Conservation (phyloP, 2,888 invertebrate species). For the Pinctada fucata region DNA sequence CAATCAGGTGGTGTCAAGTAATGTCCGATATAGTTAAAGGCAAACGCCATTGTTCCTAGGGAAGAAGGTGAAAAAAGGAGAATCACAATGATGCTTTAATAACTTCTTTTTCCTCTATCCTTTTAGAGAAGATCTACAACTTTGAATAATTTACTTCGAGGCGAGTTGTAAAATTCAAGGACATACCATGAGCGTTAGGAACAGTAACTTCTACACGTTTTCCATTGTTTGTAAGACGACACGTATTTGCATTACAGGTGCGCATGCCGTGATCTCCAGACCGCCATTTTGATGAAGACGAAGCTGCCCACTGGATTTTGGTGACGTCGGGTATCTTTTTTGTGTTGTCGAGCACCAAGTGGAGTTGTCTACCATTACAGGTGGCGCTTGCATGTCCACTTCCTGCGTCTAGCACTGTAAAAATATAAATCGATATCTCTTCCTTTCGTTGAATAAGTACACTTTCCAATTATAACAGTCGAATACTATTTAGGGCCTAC, state of each 20-base stretch:
- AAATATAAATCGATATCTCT: not conserved
- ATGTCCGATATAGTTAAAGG: constrained; percentile 65
- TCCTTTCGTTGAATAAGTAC: no score
- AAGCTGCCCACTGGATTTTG: constrained; percentile 55
- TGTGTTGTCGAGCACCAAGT: constrained; percentile 58
- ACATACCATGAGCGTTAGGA: constrained; percentile 55
- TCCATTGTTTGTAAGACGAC: constrained; percentile 51
- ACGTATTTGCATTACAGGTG: constrained; percentile 49
- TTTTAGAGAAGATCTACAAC: not conserved
- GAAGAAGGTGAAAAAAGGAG: not conserved
- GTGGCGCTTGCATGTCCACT: constrained; percentile 57
- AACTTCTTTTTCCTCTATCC: not conserved
- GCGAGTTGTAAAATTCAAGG: no score
- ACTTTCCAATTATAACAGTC: not conserved
- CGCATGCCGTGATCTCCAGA: constrained; percentile 49
- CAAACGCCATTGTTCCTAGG: constrained; percentile 57
- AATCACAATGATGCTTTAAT: not conserved
- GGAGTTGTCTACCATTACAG: constrained; percentile 52
- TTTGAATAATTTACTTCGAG: no score
- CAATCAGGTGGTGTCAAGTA: constrained; percentile 61
- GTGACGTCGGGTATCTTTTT: constrained; percentile 51
- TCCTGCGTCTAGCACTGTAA: constrained; percentile 58
- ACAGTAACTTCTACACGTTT: constrained; percentile 52
- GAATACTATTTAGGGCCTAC: not conserved
- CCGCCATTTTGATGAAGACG: constrained; percentile 41